Conservation (phyloP, 2,888 invertebrate species). For the Kuschelorhynchus macadamiae region DNA sequence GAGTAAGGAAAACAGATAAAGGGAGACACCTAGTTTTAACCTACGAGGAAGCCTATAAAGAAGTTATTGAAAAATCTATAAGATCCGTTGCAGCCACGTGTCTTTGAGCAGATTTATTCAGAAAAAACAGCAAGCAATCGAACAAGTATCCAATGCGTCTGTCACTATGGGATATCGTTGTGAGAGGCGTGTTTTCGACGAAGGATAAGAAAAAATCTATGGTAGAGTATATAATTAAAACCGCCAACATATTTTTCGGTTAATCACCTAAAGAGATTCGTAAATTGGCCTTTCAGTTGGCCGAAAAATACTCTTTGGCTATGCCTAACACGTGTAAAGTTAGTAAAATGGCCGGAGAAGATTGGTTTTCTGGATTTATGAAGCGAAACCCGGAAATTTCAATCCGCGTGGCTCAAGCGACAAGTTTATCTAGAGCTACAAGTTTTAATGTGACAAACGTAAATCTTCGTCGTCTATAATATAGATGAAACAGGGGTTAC, state of each 20-base stretch:
- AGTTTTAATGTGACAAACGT: slow-evolving; percentile 56
- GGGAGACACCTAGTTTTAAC: not conserved
- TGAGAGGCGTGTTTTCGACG: slow-evolving; percentile 26
- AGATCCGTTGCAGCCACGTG: too few species aligned
- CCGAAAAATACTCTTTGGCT: too few species aligned
- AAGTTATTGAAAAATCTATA: not conserved
- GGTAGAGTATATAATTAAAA: too few species aligned
- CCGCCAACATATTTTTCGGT: too few species aligned
- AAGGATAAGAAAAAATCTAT: slow-evolving; percentile 18
- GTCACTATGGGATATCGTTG: slow-evolving; percentile 32
- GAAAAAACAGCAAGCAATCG: slow-evolving; percentile 28
- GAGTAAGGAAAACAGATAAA: not conserved
- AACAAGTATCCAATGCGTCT: slow-evolving; percentile 15
- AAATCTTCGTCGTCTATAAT: slow-evolving; percentile 44
- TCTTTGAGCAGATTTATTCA: slow-evolving; percentile 1
- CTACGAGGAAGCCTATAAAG: slow-evolving; percentile 2
- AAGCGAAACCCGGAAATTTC: slow-evolving; percentile 55
- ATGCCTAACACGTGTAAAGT: too few species aligned
- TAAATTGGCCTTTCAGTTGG: too few species aligned
- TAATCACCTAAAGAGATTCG: too few species aligned
- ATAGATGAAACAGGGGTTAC: slow-evolving; percentile 28
- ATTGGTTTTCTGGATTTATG: slow-evolving; percentile 59
- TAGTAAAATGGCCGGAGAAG: slow-evolving; percentile 59
- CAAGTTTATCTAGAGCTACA: slow-evolving; percentile 57
- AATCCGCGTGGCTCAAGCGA: slow-evolving; percentile 57